These are phyloP conservation scores for Illadopsis cleaveri DNA, from an alignment of 2,113 vertebrate genomes.

Conservation along the genomic window DNA sequence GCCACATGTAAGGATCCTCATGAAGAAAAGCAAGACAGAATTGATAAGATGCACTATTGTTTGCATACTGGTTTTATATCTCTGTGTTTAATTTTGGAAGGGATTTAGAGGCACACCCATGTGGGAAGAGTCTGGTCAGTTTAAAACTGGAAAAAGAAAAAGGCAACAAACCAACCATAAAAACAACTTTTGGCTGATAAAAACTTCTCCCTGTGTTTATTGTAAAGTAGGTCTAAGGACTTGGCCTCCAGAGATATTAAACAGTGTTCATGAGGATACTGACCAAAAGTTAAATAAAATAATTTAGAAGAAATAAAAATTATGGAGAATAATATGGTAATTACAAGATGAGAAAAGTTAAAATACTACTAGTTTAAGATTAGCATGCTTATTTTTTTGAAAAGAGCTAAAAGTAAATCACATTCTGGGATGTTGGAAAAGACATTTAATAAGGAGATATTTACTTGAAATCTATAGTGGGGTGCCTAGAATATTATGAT, in stretches of 20 bases:
- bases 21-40: neutral
- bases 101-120: constrained; percentile 2
- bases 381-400: neutral
- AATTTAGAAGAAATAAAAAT: neutral
- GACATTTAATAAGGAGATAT: neutral
- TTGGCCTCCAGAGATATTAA: neutral
- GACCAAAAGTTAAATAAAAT: neutral
- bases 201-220: neutral
- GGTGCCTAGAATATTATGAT: neutral
- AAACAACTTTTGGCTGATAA: neutral
- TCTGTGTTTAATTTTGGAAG: constrained; percentile 18
- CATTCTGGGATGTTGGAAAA: neutral
- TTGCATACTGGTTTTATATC: neutral
- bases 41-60: neutral
- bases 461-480: neutral
- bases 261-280: neutral
- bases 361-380: neutral
- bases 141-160: neutral
- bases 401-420: neutral
- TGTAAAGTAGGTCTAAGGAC: neutral
- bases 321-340: neutral
- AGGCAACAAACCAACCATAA: neutral
- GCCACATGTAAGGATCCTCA: neutral
- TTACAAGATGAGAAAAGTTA: neutral
- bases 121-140: neutral